Percentiles rank a stretch among this genome's conserved stretches.
Conservation (phyloP, 1,140 invertebrate genomes). For the Caenorhabditis briggsae region DNA sequence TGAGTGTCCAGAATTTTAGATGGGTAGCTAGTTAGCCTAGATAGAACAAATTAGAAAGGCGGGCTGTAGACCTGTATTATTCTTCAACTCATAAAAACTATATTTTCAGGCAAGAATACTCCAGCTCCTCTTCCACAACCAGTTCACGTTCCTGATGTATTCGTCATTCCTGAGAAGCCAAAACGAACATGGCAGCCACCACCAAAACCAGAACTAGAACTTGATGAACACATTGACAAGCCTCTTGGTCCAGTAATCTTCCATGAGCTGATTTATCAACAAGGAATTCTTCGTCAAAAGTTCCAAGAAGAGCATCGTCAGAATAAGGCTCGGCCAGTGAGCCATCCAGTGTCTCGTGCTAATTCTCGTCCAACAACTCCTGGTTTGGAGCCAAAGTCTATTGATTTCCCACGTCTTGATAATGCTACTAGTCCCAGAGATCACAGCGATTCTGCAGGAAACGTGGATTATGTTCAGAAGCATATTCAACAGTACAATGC, state of each 20-base stretch:
- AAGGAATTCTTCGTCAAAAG: slow-evolving; percentile 21
- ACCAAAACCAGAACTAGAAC: background rate
- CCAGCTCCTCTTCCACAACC: slow-evolving; percentile 19
- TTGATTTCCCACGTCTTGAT: slow-evolving; percentile 27
- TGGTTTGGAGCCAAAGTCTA: slow-evolving; percentile 1
- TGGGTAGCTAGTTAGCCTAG: no score
- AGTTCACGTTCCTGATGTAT: background rate
- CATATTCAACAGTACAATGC: slow-evolving; percentile 51
- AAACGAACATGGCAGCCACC: slow-evolving; percentile 33
- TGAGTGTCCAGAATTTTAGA: background rate
- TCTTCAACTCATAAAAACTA: background rate
- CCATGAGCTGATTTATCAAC: slow-evolving; percentile 42
- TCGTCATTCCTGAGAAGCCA: slow-evolving; percentile 7
- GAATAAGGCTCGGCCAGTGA: background rate
- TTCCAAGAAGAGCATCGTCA: background rate
- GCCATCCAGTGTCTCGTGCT: slow-evolving; percentile 39
- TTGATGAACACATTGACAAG: slow-evolving; percentile 32
- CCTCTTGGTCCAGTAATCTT: slow-evolving; percentile 4
- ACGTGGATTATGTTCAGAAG: slow-evolving; percentile 37
- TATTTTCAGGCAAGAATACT: slow-evolving; percentile 18
- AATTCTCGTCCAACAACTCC: slow-evolving; percentile 38
- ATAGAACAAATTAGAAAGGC: no score
- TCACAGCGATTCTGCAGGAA: slow-evolving; percentile 17
- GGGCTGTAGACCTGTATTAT: no score
- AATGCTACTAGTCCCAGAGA: background rate